Conservation (phyloP, 2,797 vertebrate genomes). For the Uromys caudimaculatus region DNA sequence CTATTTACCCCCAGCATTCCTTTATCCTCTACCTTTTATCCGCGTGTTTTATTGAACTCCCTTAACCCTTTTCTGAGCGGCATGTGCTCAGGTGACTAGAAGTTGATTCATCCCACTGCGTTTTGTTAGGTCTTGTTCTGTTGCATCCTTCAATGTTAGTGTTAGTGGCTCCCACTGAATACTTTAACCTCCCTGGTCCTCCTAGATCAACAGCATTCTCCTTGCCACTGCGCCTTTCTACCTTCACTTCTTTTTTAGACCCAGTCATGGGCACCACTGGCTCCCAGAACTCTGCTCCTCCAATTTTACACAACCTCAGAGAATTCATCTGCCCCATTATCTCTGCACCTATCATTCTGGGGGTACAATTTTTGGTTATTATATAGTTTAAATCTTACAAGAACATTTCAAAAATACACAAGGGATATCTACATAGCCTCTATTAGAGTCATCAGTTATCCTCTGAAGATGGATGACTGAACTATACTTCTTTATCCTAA, state of each 20-base stretch:
- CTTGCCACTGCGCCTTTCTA: not conserved
- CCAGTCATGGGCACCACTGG: not conserved
- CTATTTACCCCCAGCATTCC: not conserved
- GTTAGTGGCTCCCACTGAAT: not conserved
- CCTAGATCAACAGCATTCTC: not conserved
- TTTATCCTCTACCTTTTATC: not conserved
- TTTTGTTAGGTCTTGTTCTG: not conserved
- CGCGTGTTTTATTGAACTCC: not conserved
- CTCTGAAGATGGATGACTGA: not conserved
- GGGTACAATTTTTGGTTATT: not conserved
- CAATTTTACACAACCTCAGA: not conserved
- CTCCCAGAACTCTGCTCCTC: not conserved
- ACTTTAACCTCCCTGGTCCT: not conserved
- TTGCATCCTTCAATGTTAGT: not conserved
- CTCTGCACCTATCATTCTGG: not conserved
- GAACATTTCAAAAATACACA: conserved; percentile 17
- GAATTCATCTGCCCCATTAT: not conserved
- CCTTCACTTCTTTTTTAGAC: not conserved
- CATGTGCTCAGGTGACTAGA: not conserved
- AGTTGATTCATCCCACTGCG: not conserved
- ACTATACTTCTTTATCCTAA: not conserved
- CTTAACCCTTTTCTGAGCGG: not conserved
- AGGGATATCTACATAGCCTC: not conserved
- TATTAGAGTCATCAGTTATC: not conserved
- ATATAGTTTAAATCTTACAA: conserved; percentile 1